Evolutionary conservation across 2,113 vertebrate genomes (phyloP), one percentile per base, ranked within the genome.

Genomic region (Cygnus buccinator): DNA sequence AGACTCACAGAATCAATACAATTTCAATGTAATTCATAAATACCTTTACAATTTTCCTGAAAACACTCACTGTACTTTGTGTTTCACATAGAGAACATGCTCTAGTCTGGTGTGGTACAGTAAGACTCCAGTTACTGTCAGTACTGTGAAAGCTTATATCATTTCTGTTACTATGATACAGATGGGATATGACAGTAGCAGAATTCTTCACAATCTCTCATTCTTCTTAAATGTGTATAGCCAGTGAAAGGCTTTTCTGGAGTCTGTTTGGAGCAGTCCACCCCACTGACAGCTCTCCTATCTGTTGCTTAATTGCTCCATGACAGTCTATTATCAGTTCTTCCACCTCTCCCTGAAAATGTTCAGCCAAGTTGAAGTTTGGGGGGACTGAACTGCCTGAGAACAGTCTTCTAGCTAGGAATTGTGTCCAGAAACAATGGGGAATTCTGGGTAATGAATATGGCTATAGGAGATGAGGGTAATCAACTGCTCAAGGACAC

Each of bases 71-170:
- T 55, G 25, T 33, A 59, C 7, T 3, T 65, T 54, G 7, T 18
- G 25, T 54, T 35, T 91, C 26, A 65, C 21, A 63, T 75, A 29
- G 6, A 79, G 35, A 89, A 67, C 20, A 16, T 33, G 15, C 18
- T 57, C 20, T 61, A 61, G 2, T 21, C 37, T 4, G 3, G 39
- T 52, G 13, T 81, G 43, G 48, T 43, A n/a, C 11, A 46, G 20
- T 63, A 78, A 78, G 6, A 22, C 39, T 55, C 6, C 23, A 63
- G 39, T n/a, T 59, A 84, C 26, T 37, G 84, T 20, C 28, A 39
- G 29, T 35, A 61, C 9, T 52, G 28, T 78, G 76, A 89, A 84
- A 89, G 39, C 33, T 91, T 86, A 52, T 89, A 48, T 92, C 23
- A 29, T 6, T 90, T 67, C 52, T 91, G 7, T 89, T 87, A 29